Conservation (phyloP, 2,113 vertebrate species). For the Synodontis membranacea region DNA sequence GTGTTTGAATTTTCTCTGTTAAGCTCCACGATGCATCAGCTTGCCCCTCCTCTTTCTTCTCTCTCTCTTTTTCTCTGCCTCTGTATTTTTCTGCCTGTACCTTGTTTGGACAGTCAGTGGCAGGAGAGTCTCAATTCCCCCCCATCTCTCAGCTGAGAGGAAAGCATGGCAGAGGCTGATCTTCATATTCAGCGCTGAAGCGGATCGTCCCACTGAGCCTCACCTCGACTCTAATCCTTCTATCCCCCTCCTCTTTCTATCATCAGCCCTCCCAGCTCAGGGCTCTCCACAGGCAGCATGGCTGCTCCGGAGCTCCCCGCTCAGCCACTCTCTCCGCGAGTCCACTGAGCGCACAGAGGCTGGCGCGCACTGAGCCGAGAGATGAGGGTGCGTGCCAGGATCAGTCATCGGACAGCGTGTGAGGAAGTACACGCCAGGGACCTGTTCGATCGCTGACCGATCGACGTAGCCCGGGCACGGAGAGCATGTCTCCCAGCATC, state of each 20-base stretch:
- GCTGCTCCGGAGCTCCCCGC: conserved; percentile 49
- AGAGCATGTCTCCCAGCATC: conserved; percentile 78
- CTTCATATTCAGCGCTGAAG: background rate
- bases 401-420: conserved; percentile 58
- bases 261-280: conserved; percentile 26
- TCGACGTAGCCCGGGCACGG: conserved; percentile 68
- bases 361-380: conserved; percentile 58
- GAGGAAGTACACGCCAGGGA: conserved; percentile 62
- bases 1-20: conserved; percentile 43
- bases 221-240: conserved; percentile 44
- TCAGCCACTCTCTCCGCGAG: conserved; percentile 38
- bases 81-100: conserved; percentile 18
- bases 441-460: conserved; percentile 64
- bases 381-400: conserved; percentile 68
- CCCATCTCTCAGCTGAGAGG: conserved; percentile 5
- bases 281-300: conserved; percentile 54
- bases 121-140: conserved; percentile 1
- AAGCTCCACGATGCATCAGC: conserved; percentile 18
- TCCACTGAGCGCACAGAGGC: conserved; percentile 40
- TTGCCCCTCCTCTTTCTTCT: conserved; percentile 45
- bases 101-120: conserved; percentile 49
- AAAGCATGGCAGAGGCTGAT: conserved; percentile 15
- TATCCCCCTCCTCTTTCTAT: background rate
- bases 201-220: conserved; percentile 11
- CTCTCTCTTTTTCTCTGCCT: conserved; percentile 25